Evolutionary conservation across 2,113 vertebrate genomes (phyloP), one percentile per base, ranked within the genome.

Genomic region (Tauraco erythrolophus): DNA sequence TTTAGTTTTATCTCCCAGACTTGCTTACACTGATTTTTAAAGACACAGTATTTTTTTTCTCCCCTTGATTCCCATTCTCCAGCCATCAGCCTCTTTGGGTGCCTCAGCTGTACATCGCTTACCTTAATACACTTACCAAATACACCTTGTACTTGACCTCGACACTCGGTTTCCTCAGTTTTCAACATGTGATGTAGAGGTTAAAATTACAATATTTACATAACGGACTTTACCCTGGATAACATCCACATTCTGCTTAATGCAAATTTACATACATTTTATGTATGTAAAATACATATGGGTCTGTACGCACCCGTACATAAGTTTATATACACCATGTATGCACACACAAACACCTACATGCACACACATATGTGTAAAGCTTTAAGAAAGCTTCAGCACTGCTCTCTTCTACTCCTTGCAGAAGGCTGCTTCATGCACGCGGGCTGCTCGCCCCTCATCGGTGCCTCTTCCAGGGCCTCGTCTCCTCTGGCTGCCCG

Each of bases 291-390:
- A n/a, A n/a, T n/a, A n/a, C n/a, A n/a, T n/a, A n/a, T 2, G 5
- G 2, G 1, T 10, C 65, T 46, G 15, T 28, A 31, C 23, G 9
- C 19, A 53, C 43, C 17, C 25, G 0, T 9, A 0, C 19, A 0
- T 35, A 53, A 27, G 4, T 5, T 35, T 8, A 4, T 17, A 10
- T 4, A 2, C 8, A 53, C 12, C 28, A 2, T 0, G 9, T 37
- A 1, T 6, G 56, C 23, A n/a, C 13, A n/a, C n/a, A 37, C 56
- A 15, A 19, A 22, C 19, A 23, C 27, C 10, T 15, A 3, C 6
- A 1, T 8, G 21, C 30, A 11, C 58, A 19, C 27, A 14, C 7
- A 2, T 6, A 19, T 4, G 3, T 2, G 0, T 8, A 48, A 23
- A 13, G 60, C 10, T 60, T 74, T 50, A 65, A 78, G 45, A 79